Evolutionary conservation across 2,797 vertebrate genomes (phyloP).

Genomic region (Tamandua tetradactyla): DNA sequence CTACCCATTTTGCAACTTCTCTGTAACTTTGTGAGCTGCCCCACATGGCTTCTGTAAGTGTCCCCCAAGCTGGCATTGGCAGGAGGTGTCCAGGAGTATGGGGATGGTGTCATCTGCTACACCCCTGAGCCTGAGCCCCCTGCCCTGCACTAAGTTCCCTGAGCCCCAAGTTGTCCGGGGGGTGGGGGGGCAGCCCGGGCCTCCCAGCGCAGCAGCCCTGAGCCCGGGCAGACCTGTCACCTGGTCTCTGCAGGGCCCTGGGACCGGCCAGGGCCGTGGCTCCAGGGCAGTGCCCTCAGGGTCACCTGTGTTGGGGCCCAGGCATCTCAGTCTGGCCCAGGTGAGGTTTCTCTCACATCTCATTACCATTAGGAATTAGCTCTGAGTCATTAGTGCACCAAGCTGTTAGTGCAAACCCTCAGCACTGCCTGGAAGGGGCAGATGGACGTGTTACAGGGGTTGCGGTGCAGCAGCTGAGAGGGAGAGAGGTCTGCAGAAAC

Average conservation of each 20-base stretch:
- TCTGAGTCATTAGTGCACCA: constrained; percentile 31
- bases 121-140: accelerated
- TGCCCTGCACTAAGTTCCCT: not conserved
- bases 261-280: not conserved
- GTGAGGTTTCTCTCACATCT: constrained; percentile 4
- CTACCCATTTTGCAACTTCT: not conserved
- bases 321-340: constrained; percentile 53
- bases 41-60: not conserved
- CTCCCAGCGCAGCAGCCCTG: accelerated
- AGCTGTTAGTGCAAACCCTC: not conserved
- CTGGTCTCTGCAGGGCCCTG: too few relatives aligned
- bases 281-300: not conserved
- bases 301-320: not conserved
- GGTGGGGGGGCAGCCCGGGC: not conserved
- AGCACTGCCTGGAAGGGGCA: constrained; percentile 67
- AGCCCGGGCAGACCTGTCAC: not conserved
- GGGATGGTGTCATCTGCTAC: not conserved
- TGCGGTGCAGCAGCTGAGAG: not conserved
- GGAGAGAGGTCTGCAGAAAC: not conserved
- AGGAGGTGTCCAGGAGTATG: not conserved
- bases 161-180: not conserved
- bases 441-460: constrained; percentile 21
- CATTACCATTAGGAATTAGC: constrained; percentile 69
- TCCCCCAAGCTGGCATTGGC: not conserved
- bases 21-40: not conserved